Evolutionary conservation across 2,113 vertebrate genomes (phyloP).

Genomic region (Syrrhaptes paradoxus): DNA sequence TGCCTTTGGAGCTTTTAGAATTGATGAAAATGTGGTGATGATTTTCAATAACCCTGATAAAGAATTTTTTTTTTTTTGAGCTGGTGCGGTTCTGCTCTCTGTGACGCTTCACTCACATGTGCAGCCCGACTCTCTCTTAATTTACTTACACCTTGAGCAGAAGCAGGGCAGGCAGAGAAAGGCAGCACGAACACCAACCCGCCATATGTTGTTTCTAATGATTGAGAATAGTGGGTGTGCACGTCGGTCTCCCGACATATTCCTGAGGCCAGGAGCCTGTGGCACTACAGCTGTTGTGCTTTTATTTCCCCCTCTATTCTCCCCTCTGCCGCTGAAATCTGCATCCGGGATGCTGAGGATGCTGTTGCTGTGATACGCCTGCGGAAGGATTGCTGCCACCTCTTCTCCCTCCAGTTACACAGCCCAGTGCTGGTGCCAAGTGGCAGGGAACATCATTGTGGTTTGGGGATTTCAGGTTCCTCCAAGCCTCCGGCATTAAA

Average conservation of each 20-base stretch:
- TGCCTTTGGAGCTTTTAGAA: neutral
- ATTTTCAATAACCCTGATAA: neutral
- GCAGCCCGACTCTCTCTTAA: slow-evolving; percentile 21
- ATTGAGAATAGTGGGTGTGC: neutral
- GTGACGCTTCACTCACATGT: neutral
- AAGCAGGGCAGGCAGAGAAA: slow-evolving; percentile 5
- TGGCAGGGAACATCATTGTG: accelerated
- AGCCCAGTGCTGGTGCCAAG: neutral
- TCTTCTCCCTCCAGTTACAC: neutral
- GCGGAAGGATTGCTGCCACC: neutral
- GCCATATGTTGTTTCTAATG: slow-evolving; percentile 38
- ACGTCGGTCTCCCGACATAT: neutral
- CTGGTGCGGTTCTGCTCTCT: neutral
- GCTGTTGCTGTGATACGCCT: neutral
- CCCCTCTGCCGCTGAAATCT: neutral
- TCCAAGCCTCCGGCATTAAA: neutral
- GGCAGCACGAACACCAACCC: neutral
- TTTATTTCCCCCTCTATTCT: neutral
- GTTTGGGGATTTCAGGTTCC: neutral
- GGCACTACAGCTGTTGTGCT: slow-evolving; percentile 34
- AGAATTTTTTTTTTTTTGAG: neutral
- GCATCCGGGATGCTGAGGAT: neutral
- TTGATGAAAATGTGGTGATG: neutral
- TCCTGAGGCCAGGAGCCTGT: slow-evolving; percentile 29
- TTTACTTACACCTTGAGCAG: slow-evolving; percentile 30